phyloP scores from a whole-genome alignment of 2,888 invertebrate species.

The Tipula confusa region DNA sequence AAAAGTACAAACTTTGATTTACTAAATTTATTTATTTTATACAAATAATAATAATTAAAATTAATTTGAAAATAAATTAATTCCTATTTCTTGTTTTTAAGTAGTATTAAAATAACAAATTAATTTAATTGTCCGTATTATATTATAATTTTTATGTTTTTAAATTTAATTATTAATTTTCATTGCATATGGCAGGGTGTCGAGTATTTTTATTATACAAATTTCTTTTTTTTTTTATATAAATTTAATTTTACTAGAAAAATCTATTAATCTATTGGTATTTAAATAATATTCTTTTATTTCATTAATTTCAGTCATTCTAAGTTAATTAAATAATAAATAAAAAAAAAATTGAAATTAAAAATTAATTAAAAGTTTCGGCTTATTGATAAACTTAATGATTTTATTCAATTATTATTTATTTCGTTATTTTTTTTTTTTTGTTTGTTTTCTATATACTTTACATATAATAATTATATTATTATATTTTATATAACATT shows the following conservation, averaged over 20 bases:
- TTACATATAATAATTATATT: slow-evolving; percentile 25
- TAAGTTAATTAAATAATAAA: background rate
- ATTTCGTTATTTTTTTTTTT: background rate
- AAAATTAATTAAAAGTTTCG: background rate
- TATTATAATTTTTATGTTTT: background rate
- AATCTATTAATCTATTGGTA: background rate
- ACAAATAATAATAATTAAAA: background rate
- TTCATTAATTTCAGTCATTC: slow-evolving; percentile 12
- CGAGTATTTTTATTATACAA: background rate
- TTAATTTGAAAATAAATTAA: background rate
- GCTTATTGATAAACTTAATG: background rate
- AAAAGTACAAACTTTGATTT: slow-evolving; percentile 20
- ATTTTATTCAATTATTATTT: background rate
- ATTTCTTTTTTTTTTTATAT: background rate
- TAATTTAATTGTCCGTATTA: background rate
- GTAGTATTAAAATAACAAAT: background rate
- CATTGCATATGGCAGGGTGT: slow-evolving; percentile 14
- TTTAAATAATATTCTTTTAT: background rate
- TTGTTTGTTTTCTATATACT: background rate
- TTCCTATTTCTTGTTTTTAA: background rate
- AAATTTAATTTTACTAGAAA: slow-evolving; percentile 8
- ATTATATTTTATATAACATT: slow-evolving; percentile 21
- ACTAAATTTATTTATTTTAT: background rate
- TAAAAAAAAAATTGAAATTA: background rate
- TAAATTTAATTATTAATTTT: background rate